phyloP scores from a whole-genome alignment of 2,113 vertebrate genomes.

The Ptilonorhynchus violaceus region DNA sequence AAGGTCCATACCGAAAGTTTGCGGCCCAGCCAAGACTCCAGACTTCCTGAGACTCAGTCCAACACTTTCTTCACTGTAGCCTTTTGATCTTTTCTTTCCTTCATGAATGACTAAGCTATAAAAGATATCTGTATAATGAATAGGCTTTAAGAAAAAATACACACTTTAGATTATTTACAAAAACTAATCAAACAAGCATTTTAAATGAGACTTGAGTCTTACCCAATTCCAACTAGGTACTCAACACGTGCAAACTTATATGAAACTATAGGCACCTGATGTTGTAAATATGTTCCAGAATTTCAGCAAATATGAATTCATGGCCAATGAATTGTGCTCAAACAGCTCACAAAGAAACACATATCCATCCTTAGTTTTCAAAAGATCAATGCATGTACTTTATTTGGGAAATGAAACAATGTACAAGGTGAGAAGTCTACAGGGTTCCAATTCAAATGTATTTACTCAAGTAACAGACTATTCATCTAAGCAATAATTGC shows the following conservation, averaged over 20 bases:
- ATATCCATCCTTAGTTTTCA: background rate
- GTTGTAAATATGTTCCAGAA: background rate
- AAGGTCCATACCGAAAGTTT: background rate
- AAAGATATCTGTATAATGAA: background rate
- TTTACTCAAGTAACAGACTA: background rate
- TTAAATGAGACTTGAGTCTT: background rate
- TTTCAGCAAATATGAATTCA: background rate
- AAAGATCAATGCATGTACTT: background rate
- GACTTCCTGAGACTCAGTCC: background rate
- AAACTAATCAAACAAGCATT: background rate
- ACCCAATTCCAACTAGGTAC: background rate
- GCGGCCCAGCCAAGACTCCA: background rate
- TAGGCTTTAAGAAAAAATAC: background rate
- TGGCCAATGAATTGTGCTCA: background rate
- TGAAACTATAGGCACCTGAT: background rate
- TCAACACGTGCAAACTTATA: accelerated
- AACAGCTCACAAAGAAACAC: background rate
- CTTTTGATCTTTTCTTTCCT: background rate
- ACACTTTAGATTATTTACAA: background rate
- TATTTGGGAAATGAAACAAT: background rate
- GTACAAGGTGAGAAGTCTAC: background rate
- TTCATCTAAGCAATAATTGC: background rate
- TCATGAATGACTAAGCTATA: background rate
- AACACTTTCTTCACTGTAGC: background rate
- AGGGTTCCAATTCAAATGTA: background rate